Conservation (phyloP, 1,140 invertebrate species). For the Chrysomallon squamiferum region DNA sequence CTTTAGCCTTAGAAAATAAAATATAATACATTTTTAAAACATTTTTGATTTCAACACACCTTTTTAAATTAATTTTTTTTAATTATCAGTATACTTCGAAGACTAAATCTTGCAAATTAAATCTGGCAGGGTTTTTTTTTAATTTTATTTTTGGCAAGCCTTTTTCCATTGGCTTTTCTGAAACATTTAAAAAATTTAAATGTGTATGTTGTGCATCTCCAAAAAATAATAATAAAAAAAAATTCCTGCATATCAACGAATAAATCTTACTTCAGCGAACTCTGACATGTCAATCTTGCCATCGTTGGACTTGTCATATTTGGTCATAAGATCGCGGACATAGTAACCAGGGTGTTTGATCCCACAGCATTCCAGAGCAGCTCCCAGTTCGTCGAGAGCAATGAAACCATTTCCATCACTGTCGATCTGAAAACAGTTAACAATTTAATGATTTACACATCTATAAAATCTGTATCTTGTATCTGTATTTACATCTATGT, state of each 20-base stretch:
- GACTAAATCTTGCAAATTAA: too few relatives aligned
- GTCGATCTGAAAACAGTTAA: constrained; percentile 78
- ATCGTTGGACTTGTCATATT: constrained; percentile 75
- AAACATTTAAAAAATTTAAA: constrained; percentile 7
- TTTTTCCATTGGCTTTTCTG: constrained; percentile 1
- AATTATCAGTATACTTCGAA: too few relatives aligned
- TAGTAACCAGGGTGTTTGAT: constrained; percentile 94
- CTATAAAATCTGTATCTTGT: too few relatives aligned
- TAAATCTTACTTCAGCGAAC: constrained; percentile 76
- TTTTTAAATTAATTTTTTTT: too few relatives aligned
- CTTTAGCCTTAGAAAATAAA: too few relatives aligned
- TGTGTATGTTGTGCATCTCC: background rate
- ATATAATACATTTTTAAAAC: too few relatives aligned
- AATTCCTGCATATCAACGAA: too few relatives aligned
- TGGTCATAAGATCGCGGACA: constrained; percentile 88
- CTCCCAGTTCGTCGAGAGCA: constrained; percentile 85
- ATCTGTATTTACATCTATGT: too few relatives aligned
- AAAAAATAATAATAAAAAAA: too few relatives aligned
- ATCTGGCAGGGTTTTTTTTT: too few relatives aligned
- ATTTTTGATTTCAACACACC: too few relatives aligned
- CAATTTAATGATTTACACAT: too few relatives aligned
- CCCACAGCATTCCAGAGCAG: constrained; percentile 86
- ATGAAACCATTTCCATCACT: constrained; percentile 90
- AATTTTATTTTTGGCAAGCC: background rate
- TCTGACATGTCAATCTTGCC: constrained; percentile 83